Evolutionary conservation across 2,797 vertebrate genomes (phyloP), one percentile per base, ranked within the genome.

Genomic region (Numenius phaeopus): DNA sequence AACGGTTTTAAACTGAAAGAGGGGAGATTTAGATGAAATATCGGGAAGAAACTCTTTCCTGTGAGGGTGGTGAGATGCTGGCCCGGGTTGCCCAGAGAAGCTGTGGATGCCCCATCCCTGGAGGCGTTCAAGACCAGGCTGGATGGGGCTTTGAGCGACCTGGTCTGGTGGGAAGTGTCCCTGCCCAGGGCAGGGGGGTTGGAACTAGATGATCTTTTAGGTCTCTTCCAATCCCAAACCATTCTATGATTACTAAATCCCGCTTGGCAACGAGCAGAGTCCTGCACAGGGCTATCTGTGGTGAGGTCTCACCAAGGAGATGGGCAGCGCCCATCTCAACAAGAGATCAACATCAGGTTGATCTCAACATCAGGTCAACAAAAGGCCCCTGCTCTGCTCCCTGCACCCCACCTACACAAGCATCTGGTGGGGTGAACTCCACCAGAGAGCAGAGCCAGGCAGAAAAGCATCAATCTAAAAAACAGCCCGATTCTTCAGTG

Each of bases 351-450:
- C 34, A 37, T 37, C 34, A 37, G 34, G 34, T 37, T 37, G 34
- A 37, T 37, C 34, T 37, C 34, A 37, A 37, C 34, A 37, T 37
- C 34, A 37, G 0, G 29, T 23, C 73, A 22, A 0, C 2, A 11
- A 32, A 57, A 70, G 39, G 17, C 9, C 22, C 30, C 24, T 17
- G 26, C 66, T 83, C 70, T 27, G 39, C 55, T 77, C 76, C 64
- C 83, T 26, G 37, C 54, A 19, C 22, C 58, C 57, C 79, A 49
- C 50, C 47, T 42, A 69, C 55, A 13, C 18, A 7, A 47, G 46
- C 0, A 0, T 47, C 20, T 0, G 14, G 11, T 12, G 62, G 72
- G 44, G 29, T n/a, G 79, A 87, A 44, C 57, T 49, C 49, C 61
- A 21, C 32, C 76, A 39, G 72, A 49, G 52, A 89, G 29, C n/a